Base-by-base conservation (phyloP, 2,113 vertebrate species). In the Oncorhynchus keta region DNA sequence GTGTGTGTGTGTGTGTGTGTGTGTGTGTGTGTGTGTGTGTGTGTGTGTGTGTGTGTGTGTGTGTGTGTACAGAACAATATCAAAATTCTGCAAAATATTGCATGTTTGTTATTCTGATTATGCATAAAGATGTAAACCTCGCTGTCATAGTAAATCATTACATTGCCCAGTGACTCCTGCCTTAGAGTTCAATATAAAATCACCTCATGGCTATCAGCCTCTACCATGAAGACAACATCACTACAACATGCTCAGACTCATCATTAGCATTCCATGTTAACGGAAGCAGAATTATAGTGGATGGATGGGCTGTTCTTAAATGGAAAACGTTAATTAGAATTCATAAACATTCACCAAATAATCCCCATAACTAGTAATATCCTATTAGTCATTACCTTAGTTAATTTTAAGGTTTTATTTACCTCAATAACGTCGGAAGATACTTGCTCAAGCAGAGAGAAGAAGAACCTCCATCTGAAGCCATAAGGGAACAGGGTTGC, bases 381-480 rank as follows among this genome's bases (percentile, higher is more conserved):
- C 45, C 22, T 51, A 28, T 30, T 67, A 51, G 24, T 67, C 74
- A 68, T 75, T 68, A 75, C 30, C 45, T 67, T 20, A 51, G 39
- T 32, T 67, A 8, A 48, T 57, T 67, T 67, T 8, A n/a, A 35
- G 24, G 16, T 51, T 65, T 16, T 45, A 57, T 74, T 51, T 4
- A 48, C 65, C 55, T 75, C 74, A 68, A 68, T 75, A 67, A 32
- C 51, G 68, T 68, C 4, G 39, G 67, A n/a, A 68, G 18, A 16
- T 18, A 35, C 32, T 68, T 32, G 28, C 18, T 59, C 28, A 9
- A 39, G 18, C 55, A 73, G 9, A 45, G 9, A 45, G 28, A 35
- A 9, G 3, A 70, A 61, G 8, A 32, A 45, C 39, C 9, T 14
- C 24, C 28, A 32, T 13, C n/a, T 70, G 69, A 13, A 20, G 51